Evolutionary conservation across 2,888 invertebrate genomes (phyloP), one percentile per base, ranked within the genome.

Genomic region (Heliconius ethilla): DNA sequence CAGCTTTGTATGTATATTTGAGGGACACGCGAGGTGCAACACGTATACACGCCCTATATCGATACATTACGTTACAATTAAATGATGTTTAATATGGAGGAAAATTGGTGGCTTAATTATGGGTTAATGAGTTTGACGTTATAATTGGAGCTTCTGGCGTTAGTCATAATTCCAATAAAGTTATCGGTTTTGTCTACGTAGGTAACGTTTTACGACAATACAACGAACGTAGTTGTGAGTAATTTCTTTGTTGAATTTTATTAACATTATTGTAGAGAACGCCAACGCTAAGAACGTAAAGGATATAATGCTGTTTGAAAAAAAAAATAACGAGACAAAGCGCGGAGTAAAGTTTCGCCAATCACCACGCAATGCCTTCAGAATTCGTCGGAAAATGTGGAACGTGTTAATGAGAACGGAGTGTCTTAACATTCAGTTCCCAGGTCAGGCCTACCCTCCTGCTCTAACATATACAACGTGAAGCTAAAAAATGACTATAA

Each of bases 1-100:
- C 76, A 85, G 87, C 88, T 90, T 89, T 88, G 89, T 87, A 85
- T 88, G 86, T 86, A 86, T 87, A 86, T 86, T 87, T 83, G 83
- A 82, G 85, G 86, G 82, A 78, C 85, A 89, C 89, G 85, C 85
- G 91, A 87, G 82, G 77, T 79, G 81, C 70, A 83, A 85, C 91
- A 91, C 91, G 91, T 91, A 91, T 85, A 86, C 90, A 85, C 70
- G 37, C 66, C 66, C 72, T 66, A 25, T 27, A 29, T 51, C 27
- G 51, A 59, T 22, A 37, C 13, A 70, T 70, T n/a, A n/a, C 29
- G 29, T 65, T 74, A 63, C 3, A 65, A 45, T 11, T 37, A 73
- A 25, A 45, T 18, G 33, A 74, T 63, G 62, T 45, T 63, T 74
- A 63, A 74, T 40, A 63, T 74, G 62, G 40, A 75, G 75, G 75